Evolutionary conservation across 2,888 invertebrate species (phyloP).

Genomic region (Eupithecia pulchellata): DNA sequence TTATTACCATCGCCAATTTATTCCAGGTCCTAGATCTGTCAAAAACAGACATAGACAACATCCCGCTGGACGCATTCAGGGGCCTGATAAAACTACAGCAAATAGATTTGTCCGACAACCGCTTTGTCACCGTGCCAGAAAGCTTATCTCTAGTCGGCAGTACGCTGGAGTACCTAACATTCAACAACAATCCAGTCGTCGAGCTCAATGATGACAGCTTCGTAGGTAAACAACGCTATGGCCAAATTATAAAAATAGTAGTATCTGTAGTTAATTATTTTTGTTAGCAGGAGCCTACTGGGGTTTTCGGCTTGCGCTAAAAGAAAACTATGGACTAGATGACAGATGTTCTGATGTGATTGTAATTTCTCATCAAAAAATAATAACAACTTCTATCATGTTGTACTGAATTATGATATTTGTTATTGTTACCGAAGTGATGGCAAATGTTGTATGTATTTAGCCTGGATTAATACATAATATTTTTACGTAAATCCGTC

Average conservation of each 20-base stretch:
- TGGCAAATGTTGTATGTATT: background rate
- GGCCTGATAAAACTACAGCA: conserved; percentile 80
- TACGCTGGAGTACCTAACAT: conserved; percentile 84
- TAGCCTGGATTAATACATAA: background rate
- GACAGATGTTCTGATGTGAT: too few relatives aligned
- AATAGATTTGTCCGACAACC: conserved; percentile 86
- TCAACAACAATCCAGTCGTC: conserved; percentile 87
- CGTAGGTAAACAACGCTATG: conserved; percentile 67
- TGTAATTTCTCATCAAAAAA: too few relatives aligned
- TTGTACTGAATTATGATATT: background rate
- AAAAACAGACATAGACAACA: conserved; percentile 83
- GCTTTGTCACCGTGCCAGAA: conserved; percentile 85
- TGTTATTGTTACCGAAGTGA: background rate
- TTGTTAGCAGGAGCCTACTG: too few relatives aligned
- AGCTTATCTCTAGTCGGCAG: conserved; percentile 82
- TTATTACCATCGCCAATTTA: conserved; percentile 1
- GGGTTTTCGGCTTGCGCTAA: too few relatives aligned
- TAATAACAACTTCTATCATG: background rate
- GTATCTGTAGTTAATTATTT: background rate
- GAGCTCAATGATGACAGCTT: conserved; percentile 86
- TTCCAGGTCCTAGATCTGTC: conserved; percentile 85
- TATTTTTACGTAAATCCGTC: background rate
- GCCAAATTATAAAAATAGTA: conserved; percentile 5
- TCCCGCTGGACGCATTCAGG: conserved; percentile 83
- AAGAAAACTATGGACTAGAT: too few relatives aligned